These are phyloP conservation scores for Mactra quadrangularis DNA, from an alignment of 1,140 invertebrate genomes.

Conservation along the genomic window DNA sequence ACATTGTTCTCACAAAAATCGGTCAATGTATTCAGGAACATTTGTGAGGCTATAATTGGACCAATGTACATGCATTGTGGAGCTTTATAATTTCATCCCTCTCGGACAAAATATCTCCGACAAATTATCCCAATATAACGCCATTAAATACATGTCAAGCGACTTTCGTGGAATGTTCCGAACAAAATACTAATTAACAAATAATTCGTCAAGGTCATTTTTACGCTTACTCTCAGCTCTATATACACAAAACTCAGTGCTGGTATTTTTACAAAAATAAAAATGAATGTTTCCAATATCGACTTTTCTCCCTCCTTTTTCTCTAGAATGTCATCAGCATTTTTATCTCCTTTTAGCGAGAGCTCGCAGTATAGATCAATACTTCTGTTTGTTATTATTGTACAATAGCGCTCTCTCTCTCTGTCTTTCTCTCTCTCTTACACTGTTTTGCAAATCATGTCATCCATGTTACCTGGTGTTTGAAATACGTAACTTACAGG, in stretches of 20 bases:
- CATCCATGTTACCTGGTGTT: conserved; percentile 8
- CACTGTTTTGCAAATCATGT: conserved; percentile 22
- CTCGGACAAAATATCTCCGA: no score
- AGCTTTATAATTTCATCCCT: no score
- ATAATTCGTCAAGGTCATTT: conserved; percentile 18
- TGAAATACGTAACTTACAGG: not conserved
- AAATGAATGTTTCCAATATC: not conserved
- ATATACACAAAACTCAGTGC: no score
- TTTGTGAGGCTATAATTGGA: no score
- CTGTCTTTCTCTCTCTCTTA: no score
- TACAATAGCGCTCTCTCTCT: not conserved
- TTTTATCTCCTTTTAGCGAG: not conserved
- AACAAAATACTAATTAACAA: no score
- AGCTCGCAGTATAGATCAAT: not conserved
- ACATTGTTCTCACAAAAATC: no score
- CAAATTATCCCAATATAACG: no score
- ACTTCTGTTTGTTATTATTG: not conserved
- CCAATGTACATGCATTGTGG: no score
- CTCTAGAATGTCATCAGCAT: not conserved
- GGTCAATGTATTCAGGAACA: no score
- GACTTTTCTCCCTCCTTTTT: conserved; percentile 21
- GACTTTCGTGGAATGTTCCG: no score
- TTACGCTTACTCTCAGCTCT: not conserved
- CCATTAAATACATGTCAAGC: no score
- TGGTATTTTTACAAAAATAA: not conserved